Conservation (phyloP, 2,113 vertebrate genomes). For the Zapus hudsonius region DNA sequence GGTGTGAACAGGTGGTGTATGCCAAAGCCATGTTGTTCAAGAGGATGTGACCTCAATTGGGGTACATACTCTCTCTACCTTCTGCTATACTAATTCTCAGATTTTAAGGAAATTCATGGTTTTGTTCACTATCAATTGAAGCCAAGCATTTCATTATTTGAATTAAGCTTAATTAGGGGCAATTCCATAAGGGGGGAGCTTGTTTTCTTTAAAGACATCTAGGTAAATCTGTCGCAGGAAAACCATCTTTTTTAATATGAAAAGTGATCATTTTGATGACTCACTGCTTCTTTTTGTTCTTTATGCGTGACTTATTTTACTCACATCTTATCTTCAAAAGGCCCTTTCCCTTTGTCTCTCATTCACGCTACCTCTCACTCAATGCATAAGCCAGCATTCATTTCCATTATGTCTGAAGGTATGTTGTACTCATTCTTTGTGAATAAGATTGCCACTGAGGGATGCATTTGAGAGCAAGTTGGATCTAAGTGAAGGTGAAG, state of each 20-base stretch:
- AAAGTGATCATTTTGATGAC: not conserved
- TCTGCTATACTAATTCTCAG: not conserved
- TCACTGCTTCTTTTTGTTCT: not conserved
- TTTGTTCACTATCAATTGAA: not conserved
- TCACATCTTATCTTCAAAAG: not conserved
- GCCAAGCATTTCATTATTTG: not conserved
- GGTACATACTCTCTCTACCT: not conserved
- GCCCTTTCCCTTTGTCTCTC: not conserved
- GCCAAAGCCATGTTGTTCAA: too few species aligned
- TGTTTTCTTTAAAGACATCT: too few species aligned
- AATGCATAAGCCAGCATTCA: not conserved
- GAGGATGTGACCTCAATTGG: not conserved
- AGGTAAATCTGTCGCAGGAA: not conserved
- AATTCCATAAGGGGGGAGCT: too few species aligned
- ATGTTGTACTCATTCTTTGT: not conserved
- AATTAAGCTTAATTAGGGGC: not conserved
- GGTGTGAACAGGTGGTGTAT: not conserved
- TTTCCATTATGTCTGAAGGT: not conserved
- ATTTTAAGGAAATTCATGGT: too few species aligned
- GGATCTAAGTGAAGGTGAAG: not conserved
- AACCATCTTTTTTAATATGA: not conserved
- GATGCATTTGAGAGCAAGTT: too few species aligned
- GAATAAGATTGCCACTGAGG: not conserved
- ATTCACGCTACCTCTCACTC: not conserved
- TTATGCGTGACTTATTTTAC: not conserved